Conservation (phyloP, 2,888 invertebrate species). For the Odontocolon sp. region DNA sequence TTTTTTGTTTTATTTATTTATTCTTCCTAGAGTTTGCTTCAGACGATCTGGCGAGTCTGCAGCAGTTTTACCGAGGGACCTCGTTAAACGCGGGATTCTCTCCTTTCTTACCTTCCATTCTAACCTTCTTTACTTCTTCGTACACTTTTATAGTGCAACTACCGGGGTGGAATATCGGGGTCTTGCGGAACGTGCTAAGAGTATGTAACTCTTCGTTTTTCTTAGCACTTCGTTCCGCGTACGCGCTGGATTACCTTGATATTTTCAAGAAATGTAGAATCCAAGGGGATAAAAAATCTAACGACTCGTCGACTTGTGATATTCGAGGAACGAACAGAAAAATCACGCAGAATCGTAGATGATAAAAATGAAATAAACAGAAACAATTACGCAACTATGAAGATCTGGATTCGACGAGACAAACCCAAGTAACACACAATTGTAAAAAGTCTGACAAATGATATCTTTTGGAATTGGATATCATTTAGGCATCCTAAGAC, state of each 20-base stretch:
- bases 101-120: neutral
- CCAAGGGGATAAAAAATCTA: slow-evolving; percentile 32
- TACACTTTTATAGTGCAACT: slow-evolving; percentile 17
- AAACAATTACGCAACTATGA: no score
- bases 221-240: slow-evolving; percentile 46
- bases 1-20: neutral
- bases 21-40: slow-evolving; percentile 4
- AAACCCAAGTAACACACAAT: no score
- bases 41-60: neutral
- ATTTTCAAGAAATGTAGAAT: slow-evolving; percentile 32
- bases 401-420: no score
- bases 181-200: slow-evolving; percentile 46
- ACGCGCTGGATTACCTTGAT: slow-evolving; percentile 56
- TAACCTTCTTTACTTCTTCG: neutral
- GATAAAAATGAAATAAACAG: no score
- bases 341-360: no score
- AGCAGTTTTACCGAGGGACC: slow-evolving; percentile 13
- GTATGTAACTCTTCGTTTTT: slow-evolving; percentile 44
- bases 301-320: slow-evolving; percentile 58
- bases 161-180: slow-evolving; percentile 7
- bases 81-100: slow-evolving; percentile 32
- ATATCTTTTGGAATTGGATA: no score
- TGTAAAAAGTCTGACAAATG: no score
- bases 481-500: no score
- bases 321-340: slow-evolving; percentile 16